These are phyloP conservation scores for Hippotragus niger DNA, from an alignment of 2,113 vertebrate species.

Conservation along the genomic window DNA sequence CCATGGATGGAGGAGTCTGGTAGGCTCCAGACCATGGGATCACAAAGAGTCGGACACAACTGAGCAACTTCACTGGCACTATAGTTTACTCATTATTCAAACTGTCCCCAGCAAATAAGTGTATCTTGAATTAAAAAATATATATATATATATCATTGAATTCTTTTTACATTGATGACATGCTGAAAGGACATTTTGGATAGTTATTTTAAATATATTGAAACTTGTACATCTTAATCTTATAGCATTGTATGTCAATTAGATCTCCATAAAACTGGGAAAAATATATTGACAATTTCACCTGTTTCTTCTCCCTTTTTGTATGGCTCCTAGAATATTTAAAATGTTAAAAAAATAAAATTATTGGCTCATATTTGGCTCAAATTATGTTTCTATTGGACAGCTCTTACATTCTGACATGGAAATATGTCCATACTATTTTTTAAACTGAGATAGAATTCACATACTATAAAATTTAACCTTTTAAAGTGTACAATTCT, in stretches of 20 bases:
- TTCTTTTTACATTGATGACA: neutral
- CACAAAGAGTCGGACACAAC: neutral
- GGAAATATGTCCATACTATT: neutral
- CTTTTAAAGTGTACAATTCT: neutral
- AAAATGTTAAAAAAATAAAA: neutral
- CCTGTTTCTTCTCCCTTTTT: neutral
- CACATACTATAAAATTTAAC: neutral
- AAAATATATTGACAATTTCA: neutral
- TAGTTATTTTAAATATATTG: neutral
- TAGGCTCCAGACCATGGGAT: neutral
- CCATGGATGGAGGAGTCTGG: neutral
- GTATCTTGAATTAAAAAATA: neutral
- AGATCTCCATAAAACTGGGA: neutral
- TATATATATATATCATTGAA: neutral
- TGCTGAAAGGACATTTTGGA: neutral
- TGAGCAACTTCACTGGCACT: neutral
- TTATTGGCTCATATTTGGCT: neutral
- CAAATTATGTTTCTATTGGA: neutral
- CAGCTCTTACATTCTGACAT: neutral
- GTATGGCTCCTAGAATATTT: neutral
- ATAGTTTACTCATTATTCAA: neutral
- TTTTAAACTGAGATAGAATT: neutral
- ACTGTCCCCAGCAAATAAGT: neutral
- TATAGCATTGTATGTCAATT: neutral
- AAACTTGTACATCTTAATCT: neutral